Percentiles rank a stretch among this genome's conserved stretches.
These are phyloP conservation scores for Zaprionus lineosus DNA, from an alignment of 2,888 invertebrate genomes.

Conservation along the genomic window DNA sequence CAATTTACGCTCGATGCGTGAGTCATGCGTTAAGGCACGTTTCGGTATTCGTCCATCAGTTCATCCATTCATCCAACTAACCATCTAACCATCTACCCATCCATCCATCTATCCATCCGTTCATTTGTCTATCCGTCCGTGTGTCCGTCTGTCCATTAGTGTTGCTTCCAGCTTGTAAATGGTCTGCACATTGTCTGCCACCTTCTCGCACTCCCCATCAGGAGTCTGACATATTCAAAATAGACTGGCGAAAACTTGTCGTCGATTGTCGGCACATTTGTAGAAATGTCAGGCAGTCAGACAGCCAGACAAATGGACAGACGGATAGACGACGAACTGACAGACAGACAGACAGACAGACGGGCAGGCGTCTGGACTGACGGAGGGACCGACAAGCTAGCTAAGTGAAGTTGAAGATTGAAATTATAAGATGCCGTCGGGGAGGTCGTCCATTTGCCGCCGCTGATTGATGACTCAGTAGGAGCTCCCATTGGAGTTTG, in stretches of 20 bases:
- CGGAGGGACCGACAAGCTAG: constrained; percentile 13
- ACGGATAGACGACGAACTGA: constrained; percentile 34
- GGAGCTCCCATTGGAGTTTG: too few species aligned
- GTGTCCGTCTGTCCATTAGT: constrained; percentile 17
- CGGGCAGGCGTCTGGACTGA: neutral
- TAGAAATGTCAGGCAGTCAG: constrained; percentile 35
- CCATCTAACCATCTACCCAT: constrained; percentile 3
- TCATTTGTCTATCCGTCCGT: constrained; percentile 17
- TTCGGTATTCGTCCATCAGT: constrained; percentile 47
- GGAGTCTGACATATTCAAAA: constrained; percentile 43
- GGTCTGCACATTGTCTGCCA: constrained; percentile 50
- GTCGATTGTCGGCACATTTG: constrained; percentile 62
- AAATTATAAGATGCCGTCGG: constrained; percentile 28
- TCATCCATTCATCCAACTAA: constrained; percentile 19
- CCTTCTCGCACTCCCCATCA: constrained; percentile 18
- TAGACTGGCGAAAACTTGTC: constrained; percentile 66
- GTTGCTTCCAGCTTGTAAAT: constrained; percentile 52
- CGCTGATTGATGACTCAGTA: constrained; percentile 41
- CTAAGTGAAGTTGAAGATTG: constrained; percentile 32
- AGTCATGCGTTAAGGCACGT: constrained; percentile 68
- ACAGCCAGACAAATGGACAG: constrained; percentile 16
- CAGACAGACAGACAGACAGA: constrained; percentile 18
- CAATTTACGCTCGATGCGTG: constrained; percentile 61
- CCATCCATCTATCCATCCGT: constrained; percentile 11
- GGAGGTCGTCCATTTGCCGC: constrained; percentile 12